Evolutionary conservation across 2,797 vertebrate species (phyloP).

Genomic region (Labroides dimidiatus): DNA sequence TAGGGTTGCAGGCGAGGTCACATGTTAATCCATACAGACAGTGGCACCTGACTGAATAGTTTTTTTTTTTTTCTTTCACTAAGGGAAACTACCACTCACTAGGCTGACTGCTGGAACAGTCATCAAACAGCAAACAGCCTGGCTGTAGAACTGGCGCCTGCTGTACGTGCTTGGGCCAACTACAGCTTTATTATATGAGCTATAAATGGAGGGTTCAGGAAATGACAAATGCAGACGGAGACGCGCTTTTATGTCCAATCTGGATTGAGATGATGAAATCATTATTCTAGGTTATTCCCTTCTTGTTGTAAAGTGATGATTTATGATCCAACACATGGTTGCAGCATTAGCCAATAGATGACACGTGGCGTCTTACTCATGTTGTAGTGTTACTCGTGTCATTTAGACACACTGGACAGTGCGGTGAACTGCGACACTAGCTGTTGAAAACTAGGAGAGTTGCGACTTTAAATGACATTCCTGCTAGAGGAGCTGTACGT

Average conservation of each 20-base stretch:
- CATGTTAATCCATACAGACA: slow-evolving; percentile 57
- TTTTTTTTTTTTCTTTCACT: slow-evolving; percentile 24
- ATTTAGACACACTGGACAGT: slow-evolving; percentile 2
- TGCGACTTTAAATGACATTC: neutral
- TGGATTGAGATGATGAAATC: slow-evolving; percentile 7
- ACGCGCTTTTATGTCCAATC: slow-evolving; percentile 13
- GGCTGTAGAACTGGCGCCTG: slow-evolving; percentile 36
- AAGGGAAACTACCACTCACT: slow-evolving; percentile 45
- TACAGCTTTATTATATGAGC: slow-evolving; percentile 52
- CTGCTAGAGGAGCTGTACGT: neutral
- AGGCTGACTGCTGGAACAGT: slow-evolving; percentile 56
- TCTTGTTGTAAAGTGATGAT: slow-evolving; percentile 29
- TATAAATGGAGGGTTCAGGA: slow-evolving; percentile 61
- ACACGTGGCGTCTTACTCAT: neutral
- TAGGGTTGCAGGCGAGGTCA: slow-evolving; percentile 51
- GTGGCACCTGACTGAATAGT: slow-evolving; percentile 63
- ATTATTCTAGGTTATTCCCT: slow-evolving; percentile 23
- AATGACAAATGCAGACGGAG: slow-evolving; percentile 53
- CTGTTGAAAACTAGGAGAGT: neutral
- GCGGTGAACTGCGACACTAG: neutral
- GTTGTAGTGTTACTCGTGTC: neutral
- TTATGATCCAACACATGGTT: slow-evolving; percentile 23
- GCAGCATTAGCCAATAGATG: neutral
- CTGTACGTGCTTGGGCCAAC: slow-evolving; percentile 38
- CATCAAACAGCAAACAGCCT: slow-evolving; percentile 61